These are phyloP conservation scores for Leucosticte australis DNA, from an alignment of 2,113 vertebrate genomes.

Conservation along the genomic window DNA sequence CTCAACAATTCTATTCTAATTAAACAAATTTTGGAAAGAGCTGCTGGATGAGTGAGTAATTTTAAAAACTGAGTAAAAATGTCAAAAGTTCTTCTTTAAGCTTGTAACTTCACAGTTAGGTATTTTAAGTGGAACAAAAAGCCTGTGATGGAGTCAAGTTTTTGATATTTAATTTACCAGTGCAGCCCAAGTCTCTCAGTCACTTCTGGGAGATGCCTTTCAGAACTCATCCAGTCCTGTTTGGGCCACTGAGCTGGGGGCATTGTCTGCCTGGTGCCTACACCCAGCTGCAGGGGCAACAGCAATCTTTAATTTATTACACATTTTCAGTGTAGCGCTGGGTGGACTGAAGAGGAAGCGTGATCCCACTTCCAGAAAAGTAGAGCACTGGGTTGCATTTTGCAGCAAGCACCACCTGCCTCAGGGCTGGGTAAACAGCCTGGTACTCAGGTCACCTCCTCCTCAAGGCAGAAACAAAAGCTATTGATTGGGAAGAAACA, in stretches of 20 bases:
- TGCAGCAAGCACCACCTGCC: not conserved
- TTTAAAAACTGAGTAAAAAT: not conserved
- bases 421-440: not conserved
- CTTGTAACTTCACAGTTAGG: not conserved
- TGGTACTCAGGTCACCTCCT: not conserved
- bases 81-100: not conserved
- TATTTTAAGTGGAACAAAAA: not conserved
- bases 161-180: not conserved
- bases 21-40: not conserved
- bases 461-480: not conserved
- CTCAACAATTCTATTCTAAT: not conserved
- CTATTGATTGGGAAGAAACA: not conserved
- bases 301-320: not conserved
- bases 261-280: not conserved
- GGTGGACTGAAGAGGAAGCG: not conserved
- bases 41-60: not conserved
- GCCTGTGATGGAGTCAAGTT: not conserved
- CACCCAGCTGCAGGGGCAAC: not conserved
- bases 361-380: not conserved
- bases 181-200: not conserved
- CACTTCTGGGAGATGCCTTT: not conserved
- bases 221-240: not conserved
- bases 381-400: not conserved
- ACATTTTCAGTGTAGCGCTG: not conserved
- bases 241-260: not conserved